phyloP scores from a whole-genome alignment of 2,113 vertebrate genomes.

The Tragelaphus strepsiceros region DNA sequence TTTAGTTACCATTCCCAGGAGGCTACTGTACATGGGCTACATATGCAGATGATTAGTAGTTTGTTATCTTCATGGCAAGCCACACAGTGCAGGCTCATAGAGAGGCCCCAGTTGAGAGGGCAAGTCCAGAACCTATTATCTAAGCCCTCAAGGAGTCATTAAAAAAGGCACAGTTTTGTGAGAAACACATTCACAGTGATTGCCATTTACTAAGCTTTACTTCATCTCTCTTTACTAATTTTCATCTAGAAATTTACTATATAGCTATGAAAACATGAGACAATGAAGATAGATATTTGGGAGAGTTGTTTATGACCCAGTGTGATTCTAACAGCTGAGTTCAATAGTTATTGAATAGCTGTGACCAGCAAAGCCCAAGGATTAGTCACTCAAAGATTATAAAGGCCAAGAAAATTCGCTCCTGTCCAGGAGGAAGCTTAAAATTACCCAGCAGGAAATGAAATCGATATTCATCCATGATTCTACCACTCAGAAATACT shows the following conservation, averaged over 20 bases:
- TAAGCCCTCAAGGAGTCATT: not conserved
- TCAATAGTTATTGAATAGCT: not conserved
- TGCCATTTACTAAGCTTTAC: not conserved
- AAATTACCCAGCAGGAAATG: not conserved
- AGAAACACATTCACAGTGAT: not conserved
- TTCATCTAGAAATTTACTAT: not conserved
- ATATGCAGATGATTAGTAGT: not conserved
- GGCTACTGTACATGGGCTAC: not conserved
- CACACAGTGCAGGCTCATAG: not conserved
- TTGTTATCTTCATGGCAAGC: slow-evolving; percentile 37
- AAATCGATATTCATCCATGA: not conserved
- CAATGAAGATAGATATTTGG: not conserved
- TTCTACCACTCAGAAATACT: not conserved
- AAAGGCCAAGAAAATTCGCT: not conserved
- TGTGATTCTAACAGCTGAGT: not conserved
- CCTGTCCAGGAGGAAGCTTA: not conserved
- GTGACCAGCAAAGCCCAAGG: not conserved
- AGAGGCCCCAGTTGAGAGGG: not conserved
- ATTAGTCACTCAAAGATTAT: not conserved
- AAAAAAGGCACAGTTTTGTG: not conserved
- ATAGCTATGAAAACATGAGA: not conserved
- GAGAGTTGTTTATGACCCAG: not conserved
- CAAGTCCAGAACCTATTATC: not conserved
- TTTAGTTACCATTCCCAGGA: not conserved
- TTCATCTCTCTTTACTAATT: not conserved